A percentile compares a stretch with the other conserved stretches of the same genome.
These are phyloP conservation scores for Choristoneura rosaceana DNA, from an alignment of 2,888 invertebrate genomes.

Conservation along the genomic window DNA sequence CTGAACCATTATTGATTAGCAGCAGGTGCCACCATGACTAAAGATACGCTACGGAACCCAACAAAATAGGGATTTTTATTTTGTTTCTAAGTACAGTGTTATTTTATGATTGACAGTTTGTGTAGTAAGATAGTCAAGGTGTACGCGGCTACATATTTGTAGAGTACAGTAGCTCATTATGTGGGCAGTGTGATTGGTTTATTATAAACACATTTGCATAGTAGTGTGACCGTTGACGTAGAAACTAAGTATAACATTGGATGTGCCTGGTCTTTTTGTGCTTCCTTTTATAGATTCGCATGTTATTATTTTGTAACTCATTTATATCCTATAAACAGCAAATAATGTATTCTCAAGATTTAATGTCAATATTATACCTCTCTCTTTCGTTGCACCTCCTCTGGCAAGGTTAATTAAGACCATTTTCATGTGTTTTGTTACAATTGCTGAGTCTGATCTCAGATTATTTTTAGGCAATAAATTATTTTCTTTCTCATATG, in stretches of 20 bases:
- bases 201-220: conserved; percentile 9
- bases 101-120: conserved; percentile 33
- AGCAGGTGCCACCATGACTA: conserved; percentile 14
- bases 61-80: conserved; percentile 21
- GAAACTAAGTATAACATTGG: conserved; percentile 12
- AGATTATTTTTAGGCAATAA: conserved; percentile 66
- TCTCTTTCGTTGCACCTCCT: not conserved
- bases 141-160: conserved; percentile 31
- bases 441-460: conserved; percentile 76
- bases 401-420: conserved; percentile 42
- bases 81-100: conserved; percentile 35
- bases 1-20: not conserved
- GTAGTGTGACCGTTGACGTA: conserved; percentile 26
- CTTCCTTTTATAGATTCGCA: conserved; percentile 35
- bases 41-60: conserved; percentile 18
- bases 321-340: conserved; percentile 24
- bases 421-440: conserved; percentile 56
- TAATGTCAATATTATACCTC: not conserved
- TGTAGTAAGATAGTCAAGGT: conserved; percentile 18
- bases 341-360: not conserved
- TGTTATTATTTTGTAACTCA: conserved; percentile 20
- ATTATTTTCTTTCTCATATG: conserved; percentile 64
- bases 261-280: conserved; percentile 28
- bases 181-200: conserved; percentile 7
- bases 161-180: not conserved